Evolutionary conservation across 2,888 invertebrate genomes (phyloP), one percentile per base, ranked within the genome.

Genomic region (Drosophila quinaria): DNA sequence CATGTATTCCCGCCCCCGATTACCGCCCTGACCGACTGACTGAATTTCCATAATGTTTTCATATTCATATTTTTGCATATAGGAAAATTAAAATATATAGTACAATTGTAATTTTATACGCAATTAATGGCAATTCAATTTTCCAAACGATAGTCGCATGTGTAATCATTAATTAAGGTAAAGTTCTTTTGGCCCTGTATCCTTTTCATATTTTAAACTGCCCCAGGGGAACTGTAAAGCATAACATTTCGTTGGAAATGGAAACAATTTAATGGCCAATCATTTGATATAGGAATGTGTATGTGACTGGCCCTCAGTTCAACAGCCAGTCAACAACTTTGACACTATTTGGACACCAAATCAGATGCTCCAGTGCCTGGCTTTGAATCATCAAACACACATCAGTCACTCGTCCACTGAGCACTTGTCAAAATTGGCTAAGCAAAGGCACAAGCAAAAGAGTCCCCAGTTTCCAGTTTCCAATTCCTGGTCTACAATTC

Each of bases 351-450:
- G 54, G 46, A 50, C 60, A 61, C 39, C 13, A 35, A 13, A 15
- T 15, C 17, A 46, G 41, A 39, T 54, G 50, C 54, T 54, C 11
- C 31, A n/a, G 8, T 37, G 22, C 52, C 35, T 13, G 42, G 52
- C 31, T 35, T 37, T 50, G 41, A 46, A 56, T 76, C 65, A 82
- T 77, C 70, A 76, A 80, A 80, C 52, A 60, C 62, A 69, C 83
- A 80, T 82, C 78, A 76, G 54, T 80, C 72, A 75, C 63, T 62
- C 72, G 49, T 46, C 39, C 68, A 63, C 50, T 19, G 68, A 74
- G 70, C 70, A 79, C 64, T 81, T 76, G 73, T 79, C 82, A 81
- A 76, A 79, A 76, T 73, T 76, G 86, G 70, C 56, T 73, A 61
- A 80, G 74, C 29, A 29, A 29, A 29, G 8, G 29, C 68, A 80